Conservation (phyloP, 2,113 vertebrate genomes). For the Microtus oregoni region DNA sequence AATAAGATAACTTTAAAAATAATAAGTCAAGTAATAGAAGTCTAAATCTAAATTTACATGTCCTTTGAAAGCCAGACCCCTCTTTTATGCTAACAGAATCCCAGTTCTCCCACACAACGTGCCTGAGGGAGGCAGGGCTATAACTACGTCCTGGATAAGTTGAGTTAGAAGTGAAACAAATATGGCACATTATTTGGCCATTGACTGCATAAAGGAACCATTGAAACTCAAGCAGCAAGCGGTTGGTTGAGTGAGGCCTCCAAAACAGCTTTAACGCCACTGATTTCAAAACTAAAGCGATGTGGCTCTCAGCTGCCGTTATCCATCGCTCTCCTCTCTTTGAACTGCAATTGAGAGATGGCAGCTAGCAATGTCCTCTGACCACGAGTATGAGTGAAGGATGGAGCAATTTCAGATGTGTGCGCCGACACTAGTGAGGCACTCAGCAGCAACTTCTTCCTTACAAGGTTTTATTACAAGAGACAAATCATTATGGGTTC, state of each 20-base stretch:
- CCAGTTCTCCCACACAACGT: neutral
- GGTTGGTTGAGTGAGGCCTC: neutral
- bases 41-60: neutral
- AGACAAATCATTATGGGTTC: neutral
- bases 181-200: neutral
- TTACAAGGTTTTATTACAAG: neutral
- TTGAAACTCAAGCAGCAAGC: neutral
- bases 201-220: neutral
- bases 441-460: neutral
- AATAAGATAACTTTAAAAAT: neutral
- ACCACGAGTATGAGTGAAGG: neutral
- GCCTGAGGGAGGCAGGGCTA: neutral
- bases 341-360: neutral
- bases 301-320: neutral
- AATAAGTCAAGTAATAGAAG: neutral
- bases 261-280: neutral
- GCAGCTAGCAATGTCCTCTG: neutral
- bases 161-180: neutral
- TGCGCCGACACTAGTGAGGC: neutral
- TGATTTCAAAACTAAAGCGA: constrained; percentile 4
- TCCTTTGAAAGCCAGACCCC: neutral
- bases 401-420: neutral
- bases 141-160: neutral
- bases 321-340: neutral
- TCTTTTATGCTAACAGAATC: neutral